Evolutionary conservation across 2,888 invertebrate species (phyloP).

Genomic region (Thymelicus lineola): DNA sequence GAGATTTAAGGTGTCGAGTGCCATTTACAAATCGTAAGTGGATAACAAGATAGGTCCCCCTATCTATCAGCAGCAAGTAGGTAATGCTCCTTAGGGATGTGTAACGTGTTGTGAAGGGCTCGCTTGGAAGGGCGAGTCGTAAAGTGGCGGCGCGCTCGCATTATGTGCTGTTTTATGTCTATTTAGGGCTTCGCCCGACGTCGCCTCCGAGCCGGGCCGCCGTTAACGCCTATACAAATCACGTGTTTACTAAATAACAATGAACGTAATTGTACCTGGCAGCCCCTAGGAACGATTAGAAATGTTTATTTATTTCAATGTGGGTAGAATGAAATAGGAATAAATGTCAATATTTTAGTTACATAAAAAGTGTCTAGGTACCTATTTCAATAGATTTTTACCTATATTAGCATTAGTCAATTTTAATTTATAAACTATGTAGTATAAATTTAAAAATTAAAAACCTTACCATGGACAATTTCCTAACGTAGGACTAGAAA

Average conservation of each 20-base stretch:
- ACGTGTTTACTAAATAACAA: slow-evolving; percentile 33
- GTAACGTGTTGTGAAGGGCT: slow-evolving; percentile 40
- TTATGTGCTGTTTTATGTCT: slow-evolving; percentile 66
- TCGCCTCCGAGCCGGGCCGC: slow-evolving; percentile 37
- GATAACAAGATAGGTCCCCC: slow-evolving; percentile 30
- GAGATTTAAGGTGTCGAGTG: slow-evolving; percentile 40
- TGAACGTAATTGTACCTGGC: slow-evolving; percentile 9
- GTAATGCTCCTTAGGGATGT: slow-evolving; percentile 48
- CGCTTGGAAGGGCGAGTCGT: slow-evolving; percentile 56
- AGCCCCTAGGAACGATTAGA: not conserved
- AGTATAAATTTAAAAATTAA: no score
- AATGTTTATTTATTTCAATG: not conserved
- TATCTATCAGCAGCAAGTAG: slow-evolving; percentile 26
- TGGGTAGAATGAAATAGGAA: not conserved
- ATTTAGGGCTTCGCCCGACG: slow-evolving; percentile 53
- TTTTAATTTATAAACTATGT: no score
- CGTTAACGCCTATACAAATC: slow-evolving; percentile 42
- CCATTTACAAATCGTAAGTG: slow-evolving; percentile 48
- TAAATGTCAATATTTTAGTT: not conserved
- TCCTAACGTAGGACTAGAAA: no score
- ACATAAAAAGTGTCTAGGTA: no score
- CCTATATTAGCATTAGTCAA: no score
- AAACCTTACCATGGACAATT: no score
- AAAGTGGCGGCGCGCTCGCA: slow-evolving; percentile 56
- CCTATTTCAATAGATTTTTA: no score